Conservation (phyloP, 2,888 invertebrate species). For the Macrophya alboannulata region DNA sequence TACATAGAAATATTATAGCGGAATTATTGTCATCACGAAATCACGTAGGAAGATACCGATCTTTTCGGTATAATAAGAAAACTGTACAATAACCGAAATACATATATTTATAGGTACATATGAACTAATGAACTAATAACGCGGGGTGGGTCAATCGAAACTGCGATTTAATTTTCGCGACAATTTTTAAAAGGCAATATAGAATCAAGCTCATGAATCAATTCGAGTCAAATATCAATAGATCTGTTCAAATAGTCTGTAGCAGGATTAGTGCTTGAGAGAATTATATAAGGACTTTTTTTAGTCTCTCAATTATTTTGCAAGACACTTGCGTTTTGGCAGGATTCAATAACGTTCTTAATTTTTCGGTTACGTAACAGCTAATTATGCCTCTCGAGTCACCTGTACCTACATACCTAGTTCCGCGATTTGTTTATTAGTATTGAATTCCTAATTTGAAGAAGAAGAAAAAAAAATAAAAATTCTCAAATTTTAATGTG, state of each 20-base stretch:
- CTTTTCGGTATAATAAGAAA: constrained; percentile 34
- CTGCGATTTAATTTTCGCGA: not conserved
- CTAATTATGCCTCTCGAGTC: not conserved
- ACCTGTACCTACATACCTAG: not conserved
- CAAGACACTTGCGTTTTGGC: too few species aligned
- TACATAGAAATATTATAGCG: not conserved
- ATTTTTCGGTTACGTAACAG: not conserved
- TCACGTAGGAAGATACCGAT: constrained; percentile 32
- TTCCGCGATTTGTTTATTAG: not conserved
- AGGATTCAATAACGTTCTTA: not conserved
- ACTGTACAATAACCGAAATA: constrained; percentile 40
- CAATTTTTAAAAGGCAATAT: not conserved
- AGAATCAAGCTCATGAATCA: not conserved
- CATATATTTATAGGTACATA: too few species aligned
- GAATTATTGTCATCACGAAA: constrained; percentile 47
- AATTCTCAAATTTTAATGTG: not conserved
- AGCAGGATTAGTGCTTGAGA: not conserved
- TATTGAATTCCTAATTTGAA: not conserved
- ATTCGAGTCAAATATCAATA: not conserved
- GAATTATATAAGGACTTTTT: not conserved
- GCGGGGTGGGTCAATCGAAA: not conserved
- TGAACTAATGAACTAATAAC: not conserved
- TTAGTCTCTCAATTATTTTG: too few species aligned
- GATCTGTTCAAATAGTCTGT: not conserved
- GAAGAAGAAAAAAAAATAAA: not conserved